These are phyloP conservation scores for Proteles cristata DNA, from an alignment of 2,113 vertebrate genomes.

Conservation along the genomic window DNA sequence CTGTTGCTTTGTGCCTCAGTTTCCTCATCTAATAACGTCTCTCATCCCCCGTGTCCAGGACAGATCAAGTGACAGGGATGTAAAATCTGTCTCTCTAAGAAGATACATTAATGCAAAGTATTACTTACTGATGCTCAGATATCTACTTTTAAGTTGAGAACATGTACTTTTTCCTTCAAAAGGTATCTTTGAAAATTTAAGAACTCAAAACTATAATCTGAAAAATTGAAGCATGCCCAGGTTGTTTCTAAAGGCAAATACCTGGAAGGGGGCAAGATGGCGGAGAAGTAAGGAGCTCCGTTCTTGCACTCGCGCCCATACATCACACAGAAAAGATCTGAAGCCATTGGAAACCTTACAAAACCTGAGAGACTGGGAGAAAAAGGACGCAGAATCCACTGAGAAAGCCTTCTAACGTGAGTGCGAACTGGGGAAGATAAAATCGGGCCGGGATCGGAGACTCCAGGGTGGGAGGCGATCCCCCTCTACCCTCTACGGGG, in stretches of 20 bases:
- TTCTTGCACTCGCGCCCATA: too few species aligned
- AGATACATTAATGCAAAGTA: background rate
- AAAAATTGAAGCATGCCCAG: slow-evolving; percentile 4
- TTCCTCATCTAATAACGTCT: background rate
- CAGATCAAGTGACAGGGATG: background rate
- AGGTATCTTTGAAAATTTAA: slow-evolving; percentile 26
- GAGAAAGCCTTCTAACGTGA: too few species aligned
- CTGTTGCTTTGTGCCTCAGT: background rate
- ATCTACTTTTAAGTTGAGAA: slow-evolving; percentile 39
- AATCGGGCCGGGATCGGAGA: too few species aligned
- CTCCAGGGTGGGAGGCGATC: too few species aligned
- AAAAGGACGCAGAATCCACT: too few species aligned
- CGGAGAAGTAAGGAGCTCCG: too few species aligned
- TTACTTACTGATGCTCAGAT: background rate
- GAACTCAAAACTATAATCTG: slow-evolving; percentile 36
- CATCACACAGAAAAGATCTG: too few species aligned
- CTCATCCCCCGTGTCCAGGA: background rate
- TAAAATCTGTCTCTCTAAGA: background rate
- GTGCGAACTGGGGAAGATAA: too few species aligned
- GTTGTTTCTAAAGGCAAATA: slow-evolving; percentile 42
- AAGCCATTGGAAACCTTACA: too few species aligned
- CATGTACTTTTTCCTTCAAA: background rate
- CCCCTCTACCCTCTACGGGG: too few species aligned
- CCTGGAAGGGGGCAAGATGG: too few species aligned
- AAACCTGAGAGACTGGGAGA: too few species aligned